Evolutionary conservation across 2,797 vertebrate genomes (phyloP).

Genomic region (Mus spretus): DNA sequence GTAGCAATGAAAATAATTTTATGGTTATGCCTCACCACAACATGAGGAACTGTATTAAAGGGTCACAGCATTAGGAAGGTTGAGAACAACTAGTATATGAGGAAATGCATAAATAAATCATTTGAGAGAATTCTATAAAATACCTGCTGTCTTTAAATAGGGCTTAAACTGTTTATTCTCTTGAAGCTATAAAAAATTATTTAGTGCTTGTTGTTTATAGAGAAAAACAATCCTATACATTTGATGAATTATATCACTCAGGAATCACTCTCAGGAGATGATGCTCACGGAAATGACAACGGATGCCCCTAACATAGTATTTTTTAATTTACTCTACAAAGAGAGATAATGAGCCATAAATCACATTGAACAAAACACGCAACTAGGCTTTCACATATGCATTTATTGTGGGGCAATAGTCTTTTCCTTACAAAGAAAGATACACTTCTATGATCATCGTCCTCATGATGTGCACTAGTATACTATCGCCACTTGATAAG

Average conservation of each 20-base stretch:
- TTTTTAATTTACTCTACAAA: slow-evolving; percentile 51
- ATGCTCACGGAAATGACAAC: slow-evolving; percentile 59
- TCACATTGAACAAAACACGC: background rate
- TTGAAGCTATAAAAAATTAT: background rate
- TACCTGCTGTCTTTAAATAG: background rate
- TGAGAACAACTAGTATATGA: background rate
- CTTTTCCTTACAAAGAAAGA: slow-evolving; percentile 31
- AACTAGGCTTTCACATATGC: slow-evolving; percentile 21
- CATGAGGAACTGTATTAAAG: background rate
- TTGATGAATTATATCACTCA: slow-evolving; percentile 51
- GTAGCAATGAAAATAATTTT: background rate
- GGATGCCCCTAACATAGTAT: background rate
- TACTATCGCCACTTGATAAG: background rate
- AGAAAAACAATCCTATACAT: slow-evolving; percentile 35
- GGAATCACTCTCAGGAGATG: slow-evolving; percentile 52
- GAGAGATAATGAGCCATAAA: slow-evolving; percentile 41
- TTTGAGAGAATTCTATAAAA: slow-evolving; percentile 47
- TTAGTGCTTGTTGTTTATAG: background rate
- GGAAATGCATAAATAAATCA: slow-evolving; percentile 48
- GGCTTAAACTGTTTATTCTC: slow-evolving; percentile 27
- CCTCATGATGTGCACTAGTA: slow-evolving; percentile 15
- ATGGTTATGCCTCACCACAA: background rate
- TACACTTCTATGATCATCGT: background rate
- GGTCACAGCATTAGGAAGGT: background rate
- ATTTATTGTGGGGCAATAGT: background rate